These are phyloP conservation scores for Paramacrobiotus metropolitanus DNA, from an alignment of 1,140 invertebrate species.

Conservation along the genomic window DNA sequence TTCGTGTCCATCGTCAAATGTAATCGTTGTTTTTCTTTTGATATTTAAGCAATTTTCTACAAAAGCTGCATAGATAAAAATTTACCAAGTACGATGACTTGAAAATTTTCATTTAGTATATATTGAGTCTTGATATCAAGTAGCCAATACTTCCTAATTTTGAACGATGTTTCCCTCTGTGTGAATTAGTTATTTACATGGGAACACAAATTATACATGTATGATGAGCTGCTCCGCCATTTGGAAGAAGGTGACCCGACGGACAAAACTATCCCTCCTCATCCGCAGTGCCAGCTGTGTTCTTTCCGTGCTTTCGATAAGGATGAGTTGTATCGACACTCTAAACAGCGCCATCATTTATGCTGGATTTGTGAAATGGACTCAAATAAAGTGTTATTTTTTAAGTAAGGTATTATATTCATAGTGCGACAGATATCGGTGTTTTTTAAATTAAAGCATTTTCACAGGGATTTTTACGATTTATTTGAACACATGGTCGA, in stretches of 20 bases:
- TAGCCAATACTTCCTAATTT: too few relatives aligned
- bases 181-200: background rate
- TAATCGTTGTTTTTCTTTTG: background rate
- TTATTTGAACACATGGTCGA: background rate
- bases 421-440: background rate
- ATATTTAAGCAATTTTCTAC: background rate
- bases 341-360: background rate
- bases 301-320: background rate
- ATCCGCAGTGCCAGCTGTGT: background rate
- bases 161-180: too few relatives aligned
- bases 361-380: background rate
- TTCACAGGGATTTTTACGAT: background rate
- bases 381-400: background rate
- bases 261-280: background rate
- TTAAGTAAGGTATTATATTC: background rate
- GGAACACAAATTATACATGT: conserved; percentile 1
- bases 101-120: too few relatives aligned
- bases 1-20: too few relatives aligned
- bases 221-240: conserved; percentile 2
- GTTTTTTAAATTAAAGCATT: too few relatives aligned
- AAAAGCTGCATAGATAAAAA: too few relatives aligned
- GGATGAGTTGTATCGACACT: background rate
- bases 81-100: too few relatives aligned
- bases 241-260: background rate
- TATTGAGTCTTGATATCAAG: too few relatives aligned